These are phyloP conservation scores for Pachliopta kotzebuea DNA, from an alignment of 2,888 invertebrate genomes.

Conservation along the genomic window DNA sequence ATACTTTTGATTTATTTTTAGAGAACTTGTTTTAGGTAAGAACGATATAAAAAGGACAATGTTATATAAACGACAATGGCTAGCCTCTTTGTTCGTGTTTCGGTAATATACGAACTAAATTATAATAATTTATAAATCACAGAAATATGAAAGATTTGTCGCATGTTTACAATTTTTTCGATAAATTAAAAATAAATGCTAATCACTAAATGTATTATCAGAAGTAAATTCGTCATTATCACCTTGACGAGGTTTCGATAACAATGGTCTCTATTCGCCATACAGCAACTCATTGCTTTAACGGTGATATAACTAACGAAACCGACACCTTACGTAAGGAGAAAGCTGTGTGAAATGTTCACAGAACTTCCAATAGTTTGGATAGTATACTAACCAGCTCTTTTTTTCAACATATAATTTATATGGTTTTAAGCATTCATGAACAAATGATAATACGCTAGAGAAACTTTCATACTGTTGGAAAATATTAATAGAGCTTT, in stretches of 20 bases:
- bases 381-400: neutral
- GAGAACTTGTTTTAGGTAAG: neutral
- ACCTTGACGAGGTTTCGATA: neutral
- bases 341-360: constrained; percentile 14
- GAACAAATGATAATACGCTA: neutral
- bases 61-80: neutral
- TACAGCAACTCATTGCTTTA: neutral
- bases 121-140: neutral
- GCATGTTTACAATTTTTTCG: neutral
- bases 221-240: neutral
- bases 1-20: neutral
- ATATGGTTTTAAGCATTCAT: neutral
- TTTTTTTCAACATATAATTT: neutral
- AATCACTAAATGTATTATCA: neutral
- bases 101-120: too few relatives aligned
- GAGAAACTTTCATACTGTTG: too few relatives aligned
- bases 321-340: constrained; percentile 22
- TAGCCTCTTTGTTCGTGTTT: neutral
- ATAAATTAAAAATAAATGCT: neutral
- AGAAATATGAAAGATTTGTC: neutral
- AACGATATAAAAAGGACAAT: too few relatives aligned
- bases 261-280: neutral
- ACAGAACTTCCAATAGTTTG: neutral
- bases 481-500: too few relatives aligned
- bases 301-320: constrained; percentile 13